phyloP scores from a whole-genome alignment of 2,113 vertebrate species.

The Eurypyga helias region DNA sequence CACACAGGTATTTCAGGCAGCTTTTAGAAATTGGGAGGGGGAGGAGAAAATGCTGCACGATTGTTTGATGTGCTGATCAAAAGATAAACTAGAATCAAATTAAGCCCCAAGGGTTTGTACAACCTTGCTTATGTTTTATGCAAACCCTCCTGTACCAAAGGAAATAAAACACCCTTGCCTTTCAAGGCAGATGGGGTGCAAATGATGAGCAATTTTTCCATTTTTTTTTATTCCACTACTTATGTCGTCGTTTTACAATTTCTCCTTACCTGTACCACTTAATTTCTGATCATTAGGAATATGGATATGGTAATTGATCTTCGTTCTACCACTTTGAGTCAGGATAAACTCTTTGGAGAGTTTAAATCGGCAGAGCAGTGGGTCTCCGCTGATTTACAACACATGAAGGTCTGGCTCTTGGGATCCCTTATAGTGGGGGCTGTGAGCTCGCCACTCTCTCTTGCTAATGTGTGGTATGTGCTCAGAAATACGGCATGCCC shows the following conservation, averaged over 20 bases:
- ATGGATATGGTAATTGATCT: not conserved
- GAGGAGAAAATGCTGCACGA: not conserved
- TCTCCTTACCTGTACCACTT: not conserved
- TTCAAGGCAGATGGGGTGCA: constrained; percentile 39
- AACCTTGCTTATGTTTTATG: constrained; percentile 58
- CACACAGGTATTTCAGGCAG: not conserved
- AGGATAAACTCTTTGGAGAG: not conserved
- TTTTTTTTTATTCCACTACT: not conserved
- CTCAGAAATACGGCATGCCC: not conserved
- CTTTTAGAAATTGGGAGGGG: not conserved
- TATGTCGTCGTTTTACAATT: not conserved
- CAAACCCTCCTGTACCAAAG: constrained; percentile 39
- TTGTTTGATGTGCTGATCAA: constrained; percentile 68
- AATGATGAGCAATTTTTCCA: not conserved
- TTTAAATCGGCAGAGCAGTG: not conserved
- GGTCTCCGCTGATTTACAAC: not conserved
- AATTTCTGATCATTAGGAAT: not conserved
- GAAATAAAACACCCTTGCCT: constrained; percentile 10
- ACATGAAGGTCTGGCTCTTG: not conserved
- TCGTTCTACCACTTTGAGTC: not conserved
- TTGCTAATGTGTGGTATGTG: rapidly evolving
- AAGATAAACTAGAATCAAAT: constrained; percentile 60
- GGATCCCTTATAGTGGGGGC: no score
- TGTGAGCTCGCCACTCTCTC: not conserved
- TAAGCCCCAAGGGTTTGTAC: constrained; percentile 48